These are phyloP conservation scores for Phalacrocorax pelagicus DNA, from an alignment of 2,113 vertebrate species.

Conservation along the genomic window DNA sequence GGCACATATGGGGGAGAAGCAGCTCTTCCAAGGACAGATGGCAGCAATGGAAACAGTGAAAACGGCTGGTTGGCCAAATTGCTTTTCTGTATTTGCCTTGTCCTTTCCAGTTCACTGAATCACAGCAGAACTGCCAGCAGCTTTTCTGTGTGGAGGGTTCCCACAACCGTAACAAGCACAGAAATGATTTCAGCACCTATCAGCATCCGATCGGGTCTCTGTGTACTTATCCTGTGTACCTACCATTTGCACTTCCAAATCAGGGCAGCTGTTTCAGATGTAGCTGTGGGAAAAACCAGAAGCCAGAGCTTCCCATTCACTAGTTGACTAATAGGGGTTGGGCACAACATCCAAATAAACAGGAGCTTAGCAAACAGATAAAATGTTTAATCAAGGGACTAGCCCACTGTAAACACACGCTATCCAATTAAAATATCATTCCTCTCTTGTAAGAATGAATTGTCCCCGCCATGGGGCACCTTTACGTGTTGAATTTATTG, in stretches of 20 bases:
- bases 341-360: not conserved
- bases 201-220: not conserved
- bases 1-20: not conserved
- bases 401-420: not conserved
- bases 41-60: not conserved
- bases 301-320: not conserved
- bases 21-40: conserved; percentile 9
- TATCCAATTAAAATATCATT: not conserved
- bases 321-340: not conserved
- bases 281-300: not conserved
- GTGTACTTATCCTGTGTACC: not conserved
- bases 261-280: not conserved
- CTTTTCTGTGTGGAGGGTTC: not conserved
- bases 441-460: not conserved
- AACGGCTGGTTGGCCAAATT: conserved; percentile 2
- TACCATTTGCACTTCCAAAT: not conserved
- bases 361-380: not conserved
- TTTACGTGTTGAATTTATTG: not conserved
- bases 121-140: not conserved
- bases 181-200: accelerated
- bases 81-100: not conserved
- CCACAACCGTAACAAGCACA: not conserved
- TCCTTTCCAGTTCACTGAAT: not conserved
- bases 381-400: not conserved
- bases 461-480: not conserved